A percentile compares a stretch with the other conserved stretches of the same genome.
Evolutionary conservation across 2,888 invertebrate species (phyloP).

Genomic region (Drosophila subsilvestris): DNA sequence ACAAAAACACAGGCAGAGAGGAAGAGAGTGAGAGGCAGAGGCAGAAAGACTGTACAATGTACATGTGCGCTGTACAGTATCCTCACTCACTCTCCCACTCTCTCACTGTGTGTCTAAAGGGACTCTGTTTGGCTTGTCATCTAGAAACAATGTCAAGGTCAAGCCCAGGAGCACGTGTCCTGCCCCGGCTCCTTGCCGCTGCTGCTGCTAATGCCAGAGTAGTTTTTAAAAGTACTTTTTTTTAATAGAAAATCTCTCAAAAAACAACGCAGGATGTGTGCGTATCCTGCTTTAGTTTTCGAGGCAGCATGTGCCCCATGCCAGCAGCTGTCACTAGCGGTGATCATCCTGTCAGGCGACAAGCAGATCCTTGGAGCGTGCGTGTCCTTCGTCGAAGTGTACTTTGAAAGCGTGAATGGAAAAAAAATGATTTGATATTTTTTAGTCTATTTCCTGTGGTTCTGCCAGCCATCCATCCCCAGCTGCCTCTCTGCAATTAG

Average conservation of each 20-base stretch:
- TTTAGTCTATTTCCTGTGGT: conserved; percentile 51
- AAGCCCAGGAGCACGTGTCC: conserved; percentile 62
- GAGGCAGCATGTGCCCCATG: conserved; percentile 58
- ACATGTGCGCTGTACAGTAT: not conserved
- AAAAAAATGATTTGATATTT: conserved; percentile 58
- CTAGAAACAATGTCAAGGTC: conserved; percentile 73
- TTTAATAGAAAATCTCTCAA: conserved; percentile 74
- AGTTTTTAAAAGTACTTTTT: conserved; percentile 44
- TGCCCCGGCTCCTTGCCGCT: conserved; percentile 33
- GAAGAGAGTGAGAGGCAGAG: not conserved
- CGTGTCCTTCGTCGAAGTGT: conserved; percentile 53
- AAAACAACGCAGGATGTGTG: conserved; percentile 67
- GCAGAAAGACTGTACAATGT: conserved; percentile 18
- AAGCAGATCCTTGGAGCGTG: conserved; percentile 65
- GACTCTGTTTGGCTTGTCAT: conserved; percentile 26
- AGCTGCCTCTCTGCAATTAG: conserved; percentile 45
- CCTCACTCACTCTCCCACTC: conserved; percentile 2
- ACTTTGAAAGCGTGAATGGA: conserved; percentile 4
- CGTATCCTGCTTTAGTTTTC: conserved; percentile 74
- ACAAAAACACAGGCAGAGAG: conserved; percentile 44
- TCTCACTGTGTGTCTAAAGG: conserved; percentile 9
- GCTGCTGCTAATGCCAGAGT: not conserved
- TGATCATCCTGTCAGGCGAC: conserved; percentile 64
- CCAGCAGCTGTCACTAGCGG: conserved; percentile 65
- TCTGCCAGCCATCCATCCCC: not conserved